These are phyloP conservation scores for Hoplodrina blanda DNA, from an alignment of 2,888 invertebrate species.

Conservation along the genomic window DNA sequence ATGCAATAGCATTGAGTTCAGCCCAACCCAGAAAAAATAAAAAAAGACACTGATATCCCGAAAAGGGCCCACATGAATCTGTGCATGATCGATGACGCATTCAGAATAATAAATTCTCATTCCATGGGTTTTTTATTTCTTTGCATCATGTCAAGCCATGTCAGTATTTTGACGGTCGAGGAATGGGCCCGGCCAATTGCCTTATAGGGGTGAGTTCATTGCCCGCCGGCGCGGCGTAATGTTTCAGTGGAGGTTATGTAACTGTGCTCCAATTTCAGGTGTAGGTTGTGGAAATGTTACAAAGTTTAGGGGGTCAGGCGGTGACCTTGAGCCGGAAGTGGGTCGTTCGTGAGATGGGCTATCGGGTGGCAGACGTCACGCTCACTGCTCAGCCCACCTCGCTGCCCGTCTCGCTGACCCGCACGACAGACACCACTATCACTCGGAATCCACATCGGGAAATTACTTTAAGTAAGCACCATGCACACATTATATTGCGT, in stretches of 20 bases:
- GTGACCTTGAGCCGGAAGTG: conserved; percentile 88
- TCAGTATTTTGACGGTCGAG: conserved; percentile 59
- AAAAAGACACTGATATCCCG: conserved; percentile 56
- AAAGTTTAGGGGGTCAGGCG: conserved; percentile 86
- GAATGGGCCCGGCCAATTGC: conserved; percentile 53
- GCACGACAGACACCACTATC: conserved; percentile 53
- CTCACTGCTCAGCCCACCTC: conserved; percentile 74
- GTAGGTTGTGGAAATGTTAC: conserved; percentile 77
- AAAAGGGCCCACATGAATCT: conserved; percentile 60
- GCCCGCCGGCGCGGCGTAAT: conserved; percentile 33
- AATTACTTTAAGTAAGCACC: conserved; percentile 40
- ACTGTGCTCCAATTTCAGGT: conserved; percentile 72
- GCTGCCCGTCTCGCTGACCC: conserved; percentile 64
- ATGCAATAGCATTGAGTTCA: conserved; percentile 16
- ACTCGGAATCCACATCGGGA: conserved; percentile 33
- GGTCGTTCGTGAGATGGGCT: conserved; percentile 90
- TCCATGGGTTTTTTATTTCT: conserved; percentile 63
- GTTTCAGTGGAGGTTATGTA: conserved; percentile 55
- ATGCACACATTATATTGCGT: conserved; percentile 25
- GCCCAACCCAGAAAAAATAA: conserved; percentile 48
- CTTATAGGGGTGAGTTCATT: conserved; percentile 55
- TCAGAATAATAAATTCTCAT: conserved; percentile 67
- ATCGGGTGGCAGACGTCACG: conserved; percentile 90
- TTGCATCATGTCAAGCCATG: conserved; percentile 54
- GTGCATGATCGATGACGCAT: conserved; percentile 72